Conservation (phyloP, 2,797 vertebrate species). For the Anguilla marmorata region DNA sequence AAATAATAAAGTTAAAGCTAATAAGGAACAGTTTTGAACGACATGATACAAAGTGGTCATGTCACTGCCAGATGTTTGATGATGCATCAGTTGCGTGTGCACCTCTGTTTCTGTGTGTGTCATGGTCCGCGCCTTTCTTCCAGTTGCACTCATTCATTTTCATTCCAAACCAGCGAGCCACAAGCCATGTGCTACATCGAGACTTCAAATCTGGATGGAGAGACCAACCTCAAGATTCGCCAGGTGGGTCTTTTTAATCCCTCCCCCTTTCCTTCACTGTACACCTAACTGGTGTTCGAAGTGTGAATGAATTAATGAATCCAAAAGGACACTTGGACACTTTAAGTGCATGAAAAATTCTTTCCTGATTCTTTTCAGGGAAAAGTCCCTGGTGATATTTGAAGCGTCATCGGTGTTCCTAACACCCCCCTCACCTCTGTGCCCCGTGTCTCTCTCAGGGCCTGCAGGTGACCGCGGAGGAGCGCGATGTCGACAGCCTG, state of each 20-base stretch:
- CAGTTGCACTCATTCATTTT: not conserved
- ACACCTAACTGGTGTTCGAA: not conserved
- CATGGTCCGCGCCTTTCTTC: not conserved
- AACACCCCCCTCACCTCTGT: not conserved
- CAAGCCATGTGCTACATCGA: constrained; percentile 83
- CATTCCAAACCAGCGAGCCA: constrained; percentile 67
- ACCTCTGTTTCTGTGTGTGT: not conserved
- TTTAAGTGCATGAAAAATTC: not conserved
- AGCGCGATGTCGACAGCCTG: constrained; percentile 90
- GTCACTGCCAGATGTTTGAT: constrained; percentile 11
- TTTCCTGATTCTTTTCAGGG: not conserved
- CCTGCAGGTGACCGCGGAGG: constrained; percentile 85
- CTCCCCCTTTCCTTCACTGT: not conserved
- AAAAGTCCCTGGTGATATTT: not conserved
- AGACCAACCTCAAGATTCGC: constrained; percentile 81
- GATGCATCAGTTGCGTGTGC: not conserved
- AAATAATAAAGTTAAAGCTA: not conserved
- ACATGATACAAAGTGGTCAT: not conserved
- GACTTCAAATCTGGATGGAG: constrained; percentile 80
- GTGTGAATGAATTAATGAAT: too few species aligned
- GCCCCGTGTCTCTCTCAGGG: constrained; percentile 69
- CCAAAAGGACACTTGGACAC: too few species aligned
- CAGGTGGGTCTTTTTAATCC: constrained; percentile 66
- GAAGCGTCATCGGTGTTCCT: not conserved
- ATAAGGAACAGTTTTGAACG: not conserved